Conservation (phyloP, 30 jellyfish, hydroid and myxozoan genomes). For the Calvadosia cruxmelitensis region DNA sequence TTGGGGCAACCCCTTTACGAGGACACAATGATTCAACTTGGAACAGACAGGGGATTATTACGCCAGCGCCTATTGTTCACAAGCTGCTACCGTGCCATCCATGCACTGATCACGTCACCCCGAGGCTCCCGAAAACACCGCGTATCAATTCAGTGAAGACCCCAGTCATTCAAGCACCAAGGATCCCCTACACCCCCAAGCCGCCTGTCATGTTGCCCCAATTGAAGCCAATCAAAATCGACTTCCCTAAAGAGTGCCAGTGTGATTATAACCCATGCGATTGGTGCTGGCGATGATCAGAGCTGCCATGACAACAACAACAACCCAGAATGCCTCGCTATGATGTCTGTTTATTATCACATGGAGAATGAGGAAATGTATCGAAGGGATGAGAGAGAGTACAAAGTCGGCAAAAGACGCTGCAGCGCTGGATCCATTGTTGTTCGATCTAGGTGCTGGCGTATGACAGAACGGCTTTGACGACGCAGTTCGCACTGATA, state of each 20-base stretch:
- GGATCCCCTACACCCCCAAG: not conserved
- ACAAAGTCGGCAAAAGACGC: too few species aligned
- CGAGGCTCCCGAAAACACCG: not conserved
- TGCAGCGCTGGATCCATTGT: too few species aligned
- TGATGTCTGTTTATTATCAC: too few species aligned
- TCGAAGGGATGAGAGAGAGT: too few species aligned
- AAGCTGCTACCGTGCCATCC: not conserved
- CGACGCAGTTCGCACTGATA: slow-evolving; percentile 67
- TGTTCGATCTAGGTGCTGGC: not conserved
- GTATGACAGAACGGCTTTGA: slow-evolving; percentile 34
- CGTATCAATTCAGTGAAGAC: too few species aligned
- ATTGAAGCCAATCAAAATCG: not conserved
- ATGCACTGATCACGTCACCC: not conserved
- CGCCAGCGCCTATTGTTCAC: not conserved
- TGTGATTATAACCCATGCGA: not conserved
- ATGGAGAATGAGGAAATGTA: too few species aligned
- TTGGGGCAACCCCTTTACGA: too few species aligned
- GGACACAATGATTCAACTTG: too few species aligned
- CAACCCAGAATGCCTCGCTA: too few species aligned
- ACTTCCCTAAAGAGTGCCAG: not conserved
- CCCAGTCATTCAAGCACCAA: not conserved
- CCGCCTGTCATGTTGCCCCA: not conserved
- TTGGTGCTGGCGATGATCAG: not conserved
- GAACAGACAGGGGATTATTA: not conserved
- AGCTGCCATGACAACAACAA: too few species aligned